A percentile compares a stretch with the other conserved stretches of the same genome.
Evolutionary conservation across 2,888 invertebrate species (phyloP).

Genomic region (Leucozona laternaria): DNA sequence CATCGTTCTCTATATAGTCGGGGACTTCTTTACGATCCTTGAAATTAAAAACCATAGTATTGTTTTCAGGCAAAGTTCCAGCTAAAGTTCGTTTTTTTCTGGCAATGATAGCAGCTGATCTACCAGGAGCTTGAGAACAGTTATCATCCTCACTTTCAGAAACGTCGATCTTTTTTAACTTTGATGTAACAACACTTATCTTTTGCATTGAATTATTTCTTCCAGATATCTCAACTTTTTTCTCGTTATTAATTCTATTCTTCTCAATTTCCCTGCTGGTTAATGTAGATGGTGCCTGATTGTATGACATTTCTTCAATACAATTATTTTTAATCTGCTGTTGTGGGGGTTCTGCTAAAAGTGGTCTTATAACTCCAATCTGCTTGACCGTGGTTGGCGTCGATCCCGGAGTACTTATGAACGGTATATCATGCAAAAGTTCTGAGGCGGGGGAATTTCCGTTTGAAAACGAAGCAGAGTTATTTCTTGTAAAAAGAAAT

Average conservation of each 20-base stretch:
- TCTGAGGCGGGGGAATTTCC: constrained; percentile 19
- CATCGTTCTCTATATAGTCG: constrained; percentile 96
- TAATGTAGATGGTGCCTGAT: constrained; percentile 79
- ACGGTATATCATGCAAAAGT: constrained; percentile 77
- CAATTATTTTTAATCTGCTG: constrained; percentile 71
- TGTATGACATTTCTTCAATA: constrained; percentile 43
- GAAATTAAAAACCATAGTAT: constrained; percentile 94
- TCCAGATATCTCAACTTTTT: constrained; percentile 83
- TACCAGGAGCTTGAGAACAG: constrained; percentile 36
- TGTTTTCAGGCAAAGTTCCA: constrained; percentile 85
- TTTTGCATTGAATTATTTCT: constrained; percentile 40
- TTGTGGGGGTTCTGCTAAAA: constrained; percentile 77
- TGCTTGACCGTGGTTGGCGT: constrained; percentile 81
- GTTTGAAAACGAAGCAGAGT: constrained; percentile 29
- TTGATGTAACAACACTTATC: constrained; percentile 20
- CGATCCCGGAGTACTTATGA: constrained; percentile 65
- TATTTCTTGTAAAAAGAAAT: constrained; percentile 81
- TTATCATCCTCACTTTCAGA: constrained; percentile 56
- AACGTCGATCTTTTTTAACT: constrained; percentile 43
- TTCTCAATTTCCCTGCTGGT: constrained; percentile 88
- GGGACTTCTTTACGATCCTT: constrained; percentile 93
- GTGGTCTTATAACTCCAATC: constrained; percentile 86
- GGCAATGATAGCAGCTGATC: constrained; percentile 77
- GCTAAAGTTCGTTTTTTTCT: constrained; percentile 79
- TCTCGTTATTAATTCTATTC: constrained; percentile 88